Evolutionary conservation across 2,797 vertebrate genomes (phyloP).

Genomic region (Pygocentrus nattereri): DNA sequence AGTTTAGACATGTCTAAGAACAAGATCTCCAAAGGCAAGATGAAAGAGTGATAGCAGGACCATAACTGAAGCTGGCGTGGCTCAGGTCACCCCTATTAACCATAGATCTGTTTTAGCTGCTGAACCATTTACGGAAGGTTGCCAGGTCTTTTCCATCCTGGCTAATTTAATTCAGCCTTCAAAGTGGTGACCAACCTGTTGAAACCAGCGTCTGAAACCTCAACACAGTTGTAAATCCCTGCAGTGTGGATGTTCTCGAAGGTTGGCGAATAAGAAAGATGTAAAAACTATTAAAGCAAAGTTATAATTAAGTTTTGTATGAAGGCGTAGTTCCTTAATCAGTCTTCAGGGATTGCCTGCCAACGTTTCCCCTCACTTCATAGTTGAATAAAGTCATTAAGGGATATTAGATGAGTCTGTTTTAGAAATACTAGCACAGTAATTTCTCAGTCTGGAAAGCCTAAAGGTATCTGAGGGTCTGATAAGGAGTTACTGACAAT

Average conservation of each 20-base stretch:
- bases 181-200: neutral
- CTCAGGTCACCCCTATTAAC: neutral
- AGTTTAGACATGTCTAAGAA: neutral
- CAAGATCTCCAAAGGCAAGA: neutral
- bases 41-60: neutral
- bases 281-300: neutral
- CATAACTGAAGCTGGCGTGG: neutral
- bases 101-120: neutral
- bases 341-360: neutral
- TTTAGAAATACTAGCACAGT: neutral
- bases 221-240: neutral
- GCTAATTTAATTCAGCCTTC: neutral
- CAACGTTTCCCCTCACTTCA: neutral
- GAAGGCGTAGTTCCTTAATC: constrained; percentile 7
- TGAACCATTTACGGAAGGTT: neutral
- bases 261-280: neutral
- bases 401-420: neutral
- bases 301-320: constrained; percentile 4
- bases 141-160: neutral
- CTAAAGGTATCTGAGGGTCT: neutral
- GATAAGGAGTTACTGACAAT: neutral
- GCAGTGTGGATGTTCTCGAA: neutral
- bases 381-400: constrained; percentile 1
- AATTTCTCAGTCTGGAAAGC: neutral
- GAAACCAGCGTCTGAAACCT: neutral